These are phyloP conservation scores for Nomada fabriciana DNA, from an alignment of 2,888 invertebrate species.

Conservation along the genomic window DNA sequence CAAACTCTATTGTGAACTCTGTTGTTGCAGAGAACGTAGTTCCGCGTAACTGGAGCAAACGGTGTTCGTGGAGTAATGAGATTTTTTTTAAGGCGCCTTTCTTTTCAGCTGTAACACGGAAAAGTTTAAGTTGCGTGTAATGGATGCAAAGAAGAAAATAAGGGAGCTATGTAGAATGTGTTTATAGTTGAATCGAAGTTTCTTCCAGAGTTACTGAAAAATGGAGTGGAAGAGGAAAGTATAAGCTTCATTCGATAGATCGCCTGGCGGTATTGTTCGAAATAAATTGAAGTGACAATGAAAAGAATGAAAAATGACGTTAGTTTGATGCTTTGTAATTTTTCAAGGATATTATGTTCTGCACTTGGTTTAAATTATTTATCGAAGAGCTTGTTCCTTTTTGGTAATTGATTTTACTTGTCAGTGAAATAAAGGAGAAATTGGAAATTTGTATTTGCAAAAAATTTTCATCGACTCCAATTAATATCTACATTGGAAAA, in stretches of 20 bases:
- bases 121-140: conserved; percentile 9
- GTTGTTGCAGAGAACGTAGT: background rate
- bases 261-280: background rate
- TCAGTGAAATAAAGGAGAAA: too few species aligned
- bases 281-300: too few species aligned
- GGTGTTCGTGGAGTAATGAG: conserved; percentile 1
- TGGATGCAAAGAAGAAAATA: background rate
- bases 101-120: background rate
- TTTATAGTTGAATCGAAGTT: background rate
- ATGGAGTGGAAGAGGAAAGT: background rate
- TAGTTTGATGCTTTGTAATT: too few species aligned
- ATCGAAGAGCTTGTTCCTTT: too few species aligned
- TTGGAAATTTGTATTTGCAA: too few species aligned
- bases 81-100: background rate
- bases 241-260: background rate
- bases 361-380: too few species aligned
- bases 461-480: too few species aligned
- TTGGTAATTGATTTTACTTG: too few species aligned
- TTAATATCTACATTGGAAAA: too few species aligned
- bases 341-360: background rate
- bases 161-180: conserved; percentile 1
- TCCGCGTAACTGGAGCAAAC: conserved; percentile 2
- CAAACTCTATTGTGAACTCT: conserved; percentile 15
- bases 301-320: background rate
- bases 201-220: background rate